Base-by-base conservation (phyloP, 1,140 invertebrate genomes). In the Bombus turneri region DNA sequence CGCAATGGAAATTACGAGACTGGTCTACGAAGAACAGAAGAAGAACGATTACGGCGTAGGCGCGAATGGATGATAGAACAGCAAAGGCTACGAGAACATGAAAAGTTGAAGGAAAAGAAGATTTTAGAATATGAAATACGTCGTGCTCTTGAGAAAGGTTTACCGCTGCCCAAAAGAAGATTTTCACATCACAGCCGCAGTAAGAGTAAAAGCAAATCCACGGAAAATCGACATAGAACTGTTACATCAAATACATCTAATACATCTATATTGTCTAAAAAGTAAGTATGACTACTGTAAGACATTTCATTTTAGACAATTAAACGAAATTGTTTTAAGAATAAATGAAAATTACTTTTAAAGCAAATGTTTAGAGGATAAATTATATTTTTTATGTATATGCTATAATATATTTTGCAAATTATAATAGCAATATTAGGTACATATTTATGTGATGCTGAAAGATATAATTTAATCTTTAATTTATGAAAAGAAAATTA, bases 261-360 rank as follows among this genome's bases (percentile, higher is more conserved):
- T 73, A 68, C 77, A 80, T 31, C 82, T 8, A 66, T 87, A n/a
- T 83, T 93, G 73, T 88, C 87, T 62, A 71, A 91, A 81, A 92
- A 88, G 92, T 93, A 76, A 85, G 86, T 87, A 57, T 22, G 41
- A 31, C n/a, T 9, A 0, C 47, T 39, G 22, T 8, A 53, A 66
- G 31, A 37, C 31, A 25, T 6, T 66, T 59, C 37, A 62, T 53
- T 53, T 53, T 22, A 53, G 47, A 53, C 47, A 53, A 8, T 53
- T 53, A 53, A 53, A 53, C 47, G 18, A 53, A 22, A 53, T 53
- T 53, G 47, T 22, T 53, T 47, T 22, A 53, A 53, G 18, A 6
- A 53, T 22, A 53, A 53, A 53, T 6, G 18, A 53, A 53, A 53
- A 18, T 53, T 53, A 22, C 1, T 22, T 53, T 53, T 22, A 62